phyloP scores from a whole-genome alignment of 2,113 vertebrate species.

The Cyanoramphus novaezelandiae region DNA sequence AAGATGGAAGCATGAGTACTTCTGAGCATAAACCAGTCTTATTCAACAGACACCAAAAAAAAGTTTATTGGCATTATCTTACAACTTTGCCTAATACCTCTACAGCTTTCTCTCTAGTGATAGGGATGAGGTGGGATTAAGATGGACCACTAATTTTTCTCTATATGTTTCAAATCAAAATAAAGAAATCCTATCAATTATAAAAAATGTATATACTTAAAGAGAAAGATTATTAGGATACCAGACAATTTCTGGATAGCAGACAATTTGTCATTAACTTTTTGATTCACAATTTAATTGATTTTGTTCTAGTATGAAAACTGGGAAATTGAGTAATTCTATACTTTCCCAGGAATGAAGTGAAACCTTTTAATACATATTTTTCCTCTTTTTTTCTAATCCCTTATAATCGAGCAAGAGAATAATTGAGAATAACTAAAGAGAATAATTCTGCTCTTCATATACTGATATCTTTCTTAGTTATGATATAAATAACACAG shows the following conservation, averaged over 20 bases:
- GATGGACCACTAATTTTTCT: background rate
- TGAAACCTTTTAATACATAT: background rate
- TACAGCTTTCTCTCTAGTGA: background rate
- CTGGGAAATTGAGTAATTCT: background rate
- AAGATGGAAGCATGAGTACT: background rate
- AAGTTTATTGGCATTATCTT: background rate
- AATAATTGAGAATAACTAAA: background rate
- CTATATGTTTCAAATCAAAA: background rate
- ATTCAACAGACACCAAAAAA: background rate
- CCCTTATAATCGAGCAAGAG: background rate
- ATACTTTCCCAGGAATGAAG: background rate
- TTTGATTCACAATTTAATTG: background rate
- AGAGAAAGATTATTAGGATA: background rate
- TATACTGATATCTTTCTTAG: background rate
- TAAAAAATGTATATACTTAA: background rate
- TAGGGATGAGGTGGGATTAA: background rate
- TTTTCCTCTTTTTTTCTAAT: background rate
- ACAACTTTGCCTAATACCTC: background rate
- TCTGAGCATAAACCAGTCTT: background rate
- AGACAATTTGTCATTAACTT: background rate
- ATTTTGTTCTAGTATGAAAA: background rate
- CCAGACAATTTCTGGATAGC: fast-evolving
- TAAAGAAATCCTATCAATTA: background rate
- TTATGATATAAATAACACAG: background rate
- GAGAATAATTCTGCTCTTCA: background rate